Evolutionary conservation across 2,888 invertebrate species (phyloP).

Genomic region (Deilephila elpenor): DNA sequence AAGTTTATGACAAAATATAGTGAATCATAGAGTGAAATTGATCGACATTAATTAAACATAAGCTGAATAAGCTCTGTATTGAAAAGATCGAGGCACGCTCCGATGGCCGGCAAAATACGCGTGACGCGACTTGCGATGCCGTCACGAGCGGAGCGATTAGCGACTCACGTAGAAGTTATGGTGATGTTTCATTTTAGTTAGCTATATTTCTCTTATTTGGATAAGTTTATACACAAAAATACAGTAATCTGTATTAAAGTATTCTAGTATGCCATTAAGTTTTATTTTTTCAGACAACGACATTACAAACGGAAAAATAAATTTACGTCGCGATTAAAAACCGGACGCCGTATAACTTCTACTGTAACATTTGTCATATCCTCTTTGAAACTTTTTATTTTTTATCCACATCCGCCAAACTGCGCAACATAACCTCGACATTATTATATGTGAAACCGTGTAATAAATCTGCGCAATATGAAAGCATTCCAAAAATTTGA

Average conservation of each 20-base stretch:
- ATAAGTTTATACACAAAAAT: too few relatives aligned
- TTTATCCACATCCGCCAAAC: constrained; percentile 6
- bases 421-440: constrained; percentile 22
- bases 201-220: too few relatives aligned
- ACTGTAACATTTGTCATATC: not conserved
- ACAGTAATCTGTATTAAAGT: too few relatives aligned
- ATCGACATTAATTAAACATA: constrained; percentile 19
- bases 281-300: too few relatives aligned
- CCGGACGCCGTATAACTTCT: not conserved
- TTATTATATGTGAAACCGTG: constrained; percentile 21
- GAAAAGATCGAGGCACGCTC: not conserved
- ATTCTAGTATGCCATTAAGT: too few relatives aligned
- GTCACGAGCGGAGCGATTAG: constrained; percentile 13
- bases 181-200: too few relatives aligned
- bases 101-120: constrained; percentile 1
- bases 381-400: not conserved
- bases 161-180: not conserved
- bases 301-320: too few relatives aligned
- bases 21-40: constrained; percentile 20
- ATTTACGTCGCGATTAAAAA: not conserved
- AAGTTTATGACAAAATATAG: not conserved
- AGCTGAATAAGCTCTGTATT: not conserved
- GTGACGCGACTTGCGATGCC: not conserved
- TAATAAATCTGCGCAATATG: constrained; percentile 9
- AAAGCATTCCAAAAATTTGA: constrained; percentile 21